Percentiles rank a stretch among this genome's conserved stretches.
Evolutionary conservation across 1,140 invertebrate genomes (phyloP).

Genomic region (Drosophila erecta): DNA sequence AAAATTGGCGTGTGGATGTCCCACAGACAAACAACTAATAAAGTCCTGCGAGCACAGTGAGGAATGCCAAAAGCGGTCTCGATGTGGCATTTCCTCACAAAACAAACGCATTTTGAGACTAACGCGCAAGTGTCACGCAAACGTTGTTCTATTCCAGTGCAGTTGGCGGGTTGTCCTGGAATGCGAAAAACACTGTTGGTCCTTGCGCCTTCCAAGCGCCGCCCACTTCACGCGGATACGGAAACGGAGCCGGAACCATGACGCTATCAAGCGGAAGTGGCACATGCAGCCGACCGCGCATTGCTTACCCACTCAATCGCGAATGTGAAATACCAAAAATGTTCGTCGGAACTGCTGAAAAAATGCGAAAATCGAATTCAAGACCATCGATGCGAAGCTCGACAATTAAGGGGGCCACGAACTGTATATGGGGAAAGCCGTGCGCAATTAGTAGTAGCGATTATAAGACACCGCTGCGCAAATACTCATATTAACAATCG

Average conservation of each 20-base stretch:
- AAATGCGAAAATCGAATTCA: slow-evolving; percentile 50
- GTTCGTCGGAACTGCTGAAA: slow-evolving; percentile 15
- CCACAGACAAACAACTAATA: slow-evolving; percentile 71
- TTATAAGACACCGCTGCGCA: slow-evolving; percentile 46
- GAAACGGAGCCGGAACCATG: slow-evolving; percentile 66
- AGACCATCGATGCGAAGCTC: slow-evolving; percentile 51
- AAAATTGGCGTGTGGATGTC: slow-evolving; percentile 27
- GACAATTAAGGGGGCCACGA: slow-evolving; percentile 55
- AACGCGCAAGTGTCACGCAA: slow-evolving; percentile 76
- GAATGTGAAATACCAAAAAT: slow-evolving; percentile 43
- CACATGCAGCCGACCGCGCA: slow-evolving; percentile 73
- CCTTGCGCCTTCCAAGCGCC: slow-evolving; percentile 9
- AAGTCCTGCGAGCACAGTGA: slow-evolving; percentile 21
- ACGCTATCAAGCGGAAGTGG: slow-evolving; percentile 81
- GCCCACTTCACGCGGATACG: slow-evolving; percentile 63
- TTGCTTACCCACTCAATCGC: slow-evolving; percentile 71
- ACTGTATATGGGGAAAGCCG: slow-evolving; percentile 14
- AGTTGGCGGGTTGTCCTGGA: slow-evolving; percentile 21
- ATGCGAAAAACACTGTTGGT: slow-evolving; percentile 17
- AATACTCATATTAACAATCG: slow-evolving; percentile 74
- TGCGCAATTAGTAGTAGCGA: slow-evolving; percentile 69
- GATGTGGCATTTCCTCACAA: slow-evolving; percentile 64
- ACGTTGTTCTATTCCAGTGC: slow-evolving; percentile 51
- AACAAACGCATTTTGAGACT: slow-evolving; percentile 65
- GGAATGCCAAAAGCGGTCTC: slow-evolving; percentile 37